Base-by-base conservation (phyloP, 2,888 invertebrate species). In the Lutraria lutraria region DNA sequence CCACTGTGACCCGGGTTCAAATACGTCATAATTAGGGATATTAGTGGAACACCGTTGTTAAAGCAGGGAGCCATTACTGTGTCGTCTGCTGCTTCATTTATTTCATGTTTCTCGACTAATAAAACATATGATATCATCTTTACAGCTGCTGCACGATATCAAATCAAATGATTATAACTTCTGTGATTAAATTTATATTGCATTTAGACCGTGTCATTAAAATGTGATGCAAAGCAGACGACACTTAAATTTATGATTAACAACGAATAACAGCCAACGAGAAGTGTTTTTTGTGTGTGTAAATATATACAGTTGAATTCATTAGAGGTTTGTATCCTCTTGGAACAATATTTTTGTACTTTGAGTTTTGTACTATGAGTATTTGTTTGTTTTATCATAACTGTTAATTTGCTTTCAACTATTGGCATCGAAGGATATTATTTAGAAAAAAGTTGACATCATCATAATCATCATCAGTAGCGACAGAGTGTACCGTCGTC, bases 11-110 rank as follows among this genome's bases (percentile, higher is more conserved):
- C 76, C 76, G 34, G 34, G 76, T 31, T 76, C 76, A 76, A 72
- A 76, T 34, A 25, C 76, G 76, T 16, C 76, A 15, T 76, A 76
- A 76, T 76, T 76, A 76, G 76, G 76, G 76, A 34, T 76, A 76
- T 76, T 76, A 76, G 34, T 31, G 16, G 31, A 76, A 31, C 76
- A 34, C 25, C 76, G 13, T 76, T 15, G 76, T 34, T 76, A 31
- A 68, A 68, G 63, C 76, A 10, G 34, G 76, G 34, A 76, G 34
- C 76, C 76, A 76, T 76, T 34, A 76, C 34, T 19, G 76, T 68
- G 63, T 68, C 63, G 63, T n/a, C 63, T 68, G 63, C 63, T 25
- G 63, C 63, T 12, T 31, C 76, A 76, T 76, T 76, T 76, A 76
- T 76, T 31, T 31, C 76, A 34, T 76, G 29, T 34, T 34, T 76